Base-by-base conservation (phyloP, 2,113 vertebrate species). In the Onychostoma macrolepis region DNA sequence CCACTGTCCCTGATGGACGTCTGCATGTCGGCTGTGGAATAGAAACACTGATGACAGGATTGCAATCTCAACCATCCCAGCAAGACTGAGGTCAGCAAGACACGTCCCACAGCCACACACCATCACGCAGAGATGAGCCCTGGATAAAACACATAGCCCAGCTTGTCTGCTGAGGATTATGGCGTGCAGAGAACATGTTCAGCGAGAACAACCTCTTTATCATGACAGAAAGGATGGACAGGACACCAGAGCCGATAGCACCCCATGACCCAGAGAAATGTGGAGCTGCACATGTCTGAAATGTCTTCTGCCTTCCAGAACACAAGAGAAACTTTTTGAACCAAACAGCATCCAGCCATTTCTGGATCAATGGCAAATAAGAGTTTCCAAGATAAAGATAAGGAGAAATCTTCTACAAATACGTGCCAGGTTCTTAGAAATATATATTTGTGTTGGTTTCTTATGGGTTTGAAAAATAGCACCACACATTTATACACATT, bases 71-170 rank as follows among this genome's bases (percentile, higher is more conserved):
- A 78, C 45, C 48, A 78, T 56, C 48, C 48, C 45, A 24, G 28
- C 45, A 56, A 33, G 76, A 17, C 75, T 53, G 76, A 61, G 78
- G 78, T 63, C 78, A 61, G 53, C 53, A 80, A 21, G 78, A 61
- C 56, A 80, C 6, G 11, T 80, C 78, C 24, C 30, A n/a, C 19
- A 17, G 53, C 13, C 53, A 38, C 33, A 41, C 19, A n/a, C 28
- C 77, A 58, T 80, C 50, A 56, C 21, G 19, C 9, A 1, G 76
- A 9, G 26, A 78, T 78, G 26, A 78, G 45, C 76, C 76, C 3
- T 11, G 76, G 76, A 78, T 78, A 56, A 78, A 78, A 78, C 76
- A 78, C 76, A 30, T 28, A 50, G 76, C 7, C 26, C 76, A 78
- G 76, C 76, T 53, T 50, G 33, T 80, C 33, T 61, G 33, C 9